Conservation (phyloP, 2,113 vertebrate species). For the Callipepla californica region DNA sequence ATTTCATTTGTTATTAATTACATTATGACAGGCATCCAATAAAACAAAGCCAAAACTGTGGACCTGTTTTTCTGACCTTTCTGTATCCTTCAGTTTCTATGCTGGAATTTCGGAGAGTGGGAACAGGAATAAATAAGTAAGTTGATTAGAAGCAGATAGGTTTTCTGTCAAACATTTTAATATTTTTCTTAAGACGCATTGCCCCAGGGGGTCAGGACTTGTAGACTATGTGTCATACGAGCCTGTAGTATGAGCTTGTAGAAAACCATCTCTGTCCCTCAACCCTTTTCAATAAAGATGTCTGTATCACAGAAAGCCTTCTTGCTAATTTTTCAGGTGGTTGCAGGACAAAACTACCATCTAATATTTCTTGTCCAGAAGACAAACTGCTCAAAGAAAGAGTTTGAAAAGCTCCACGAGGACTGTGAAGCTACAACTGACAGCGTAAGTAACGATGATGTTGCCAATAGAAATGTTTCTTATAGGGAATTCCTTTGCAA, state of each 20-base stretch:
- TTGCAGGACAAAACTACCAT: constrained; percentile 33
- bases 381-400: constrained; percentile 74
- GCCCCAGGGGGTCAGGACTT: background rate
- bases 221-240: background rate
- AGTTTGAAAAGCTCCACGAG: background rate
- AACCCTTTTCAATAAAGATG: background rate
- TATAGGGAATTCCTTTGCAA: background rate
- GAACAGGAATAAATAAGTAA: background rate
- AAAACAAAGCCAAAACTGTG: constrained; percentile 29
- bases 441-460: constrained; percentile 61
- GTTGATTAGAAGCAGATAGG: background rate
- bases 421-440: background rate
- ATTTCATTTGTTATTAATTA: constrained; percentile 60
- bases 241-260: background rate
- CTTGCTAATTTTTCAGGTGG: constrained; percentile 68
- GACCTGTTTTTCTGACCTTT: background rate
- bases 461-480: background rate
- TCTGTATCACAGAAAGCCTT: background rate
- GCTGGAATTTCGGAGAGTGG: background rate
- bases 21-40: constrained; percentile 39
- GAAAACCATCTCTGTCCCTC: background rate
- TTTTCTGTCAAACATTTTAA: constrained; percentile 23
- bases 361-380: constrained; percentile 32
- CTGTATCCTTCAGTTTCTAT: constrained; percentile 16
- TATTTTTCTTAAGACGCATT: background rate